phyloP scores from a whole-genome alignment of 2,888 invertebrate genomes.

The Teleiodes luculella region DNA sequence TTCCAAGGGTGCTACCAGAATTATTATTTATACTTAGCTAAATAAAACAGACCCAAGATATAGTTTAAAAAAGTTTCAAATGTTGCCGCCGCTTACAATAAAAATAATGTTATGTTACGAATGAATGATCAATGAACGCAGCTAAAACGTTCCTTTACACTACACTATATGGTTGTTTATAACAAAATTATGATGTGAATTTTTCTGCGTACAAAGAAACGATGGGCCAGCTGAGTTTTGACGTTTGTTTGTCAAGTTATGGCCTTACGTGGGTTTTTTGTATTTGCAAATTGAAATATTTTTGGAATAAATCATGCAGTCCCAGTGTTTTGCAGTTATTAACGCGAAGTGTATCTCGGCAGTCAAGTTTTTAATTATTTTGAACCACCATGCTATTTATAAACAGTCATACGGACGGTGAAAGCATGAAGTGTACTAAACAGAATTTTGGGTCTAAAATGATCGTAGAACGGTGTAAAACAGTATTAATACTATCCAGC shows the following conservation, averaged over 20 bases:
- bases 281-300: constrained; percentile 59
- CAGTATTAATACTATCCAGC: constrained; percentile 65
- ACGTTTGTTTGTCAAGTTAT: constrained; percentile 36
- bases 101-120: no score
- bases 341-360: constrained; percentile 43
- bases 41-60: no score
- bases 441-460: constrained; percentile 55
- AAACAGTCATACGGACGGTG: constrained; percentile 52
- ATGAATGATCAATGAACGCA: no score
- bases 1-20: no score
- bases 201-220: constrained; percentile 6
- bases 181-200: background rate
- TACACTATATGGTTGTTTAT: background rate
- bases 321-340: constrained; percentile 46
- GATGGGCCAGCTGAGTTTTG: constrained; percentile 22
- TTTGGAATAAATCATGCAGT: constrained; percentile 61
- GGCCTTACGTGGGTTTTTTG: constrained; percentile 65
- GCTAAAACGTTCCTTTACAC: background rate
- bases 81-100: no score
- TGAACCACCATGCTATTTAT: constrained; percentile 59
- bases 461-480: constrained; percentile 65
- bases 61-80: no score
- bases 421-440: constrained; percentile 57
- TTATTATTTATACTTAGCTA: no score
- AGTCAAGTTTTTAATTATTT: constrained; percentile 36